Evolutionary conservation across 2,888 invertebrate genomes (phyloP).

Genomic region (Diaprepes abbreviatus): DNA sequence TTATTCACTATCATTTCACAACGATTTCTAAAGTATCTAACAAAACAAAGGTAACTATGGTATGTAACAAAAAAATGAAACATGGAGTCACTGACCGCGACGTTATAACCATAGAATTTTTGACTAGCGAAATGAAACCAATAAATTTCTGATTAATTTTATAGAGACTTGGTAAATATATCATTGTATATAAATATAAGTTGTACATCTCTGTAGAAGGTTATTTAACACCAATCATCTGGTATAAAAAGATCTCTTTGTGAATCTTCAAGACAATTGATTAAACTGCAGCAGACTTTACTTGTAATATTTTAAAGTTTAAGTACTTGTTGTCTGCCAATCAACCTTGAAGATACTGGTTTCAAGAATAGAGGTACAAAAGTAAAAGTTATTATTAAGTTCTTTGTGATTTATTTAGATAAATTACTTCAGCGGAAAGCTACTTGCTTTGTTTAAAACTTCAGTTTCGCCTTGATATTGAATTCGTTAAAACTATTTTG

Average conservation of each 20-base stretch:
- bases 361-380: slow-evolving; percentile 35
- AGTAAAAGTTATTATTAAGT: slow-evolving; percentile 38
- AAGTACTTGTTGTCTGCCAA: slow-evolving; percentile 9
- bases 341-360: slow-evolving; percentile 44
- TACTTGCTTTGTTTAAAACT: slow-evolving; percentile 1
- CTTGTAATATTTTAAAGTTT: background rate
- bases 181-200: too few relatives aligned
- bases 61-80: too few relatives aligned
- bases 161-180: too few relatives aligned
- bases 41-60: too few relatives aligned
- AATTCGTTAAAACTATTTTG: too few relatives aligned
- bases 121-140: too few relatives aligned
- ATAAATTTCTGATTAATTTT: too few relatives aligned
- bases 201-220: too few relatives aligned
- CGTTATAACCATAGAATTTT: too few relatives aligned
- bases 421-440: slow-evolving; percentile 30
- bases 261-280: background rate
- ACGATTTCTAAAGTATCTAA: too few relatives aligned
- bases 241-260: background rate
- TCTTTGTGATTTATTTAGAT: slow-evolving; percentile 9
- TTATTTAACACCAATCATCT: background rate
- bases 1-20: too few relatives aligned
- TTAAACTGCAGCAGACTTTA: background rate
- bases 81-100: too few relatives aligned
- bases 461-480: slow-evolving; percentile 14